Evolutionary conservation across 2,113 vertebrate species (phyloP).

Genomic region (Cyphomyrus plagiostoma): DNA sequence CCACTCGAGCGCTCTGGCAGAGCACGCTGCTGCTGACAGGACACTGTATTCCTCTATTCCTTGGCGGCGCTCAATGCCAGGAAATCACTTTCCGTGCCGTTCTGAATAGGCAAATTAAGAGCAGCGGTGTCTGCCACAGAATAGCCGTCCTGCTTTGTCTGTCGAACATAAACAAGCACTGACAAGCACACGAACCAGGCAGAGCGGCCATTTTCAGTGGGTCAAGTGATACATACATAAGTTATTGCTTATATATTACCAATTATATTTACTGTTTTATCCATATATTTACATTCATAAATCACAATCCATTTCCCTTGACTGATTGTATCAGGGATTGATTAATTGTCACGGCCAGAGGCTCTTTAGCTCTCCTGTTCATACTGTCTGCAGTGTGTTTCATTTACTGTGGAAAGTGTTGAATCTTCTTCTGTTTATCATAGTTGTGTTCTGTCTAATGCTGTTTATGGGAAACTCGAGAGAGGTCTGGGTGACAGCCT

Average conservation of each 20-base stretch:
- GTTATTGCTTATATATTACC: not conserved
- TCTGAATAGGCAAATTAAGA: not conserved
- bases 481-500: slow-evolving; percentile 43
- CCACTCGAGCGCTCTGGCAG: not conserved
- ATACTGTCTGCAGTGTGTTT: not conserved
- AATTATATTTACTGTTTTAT: not conserved
- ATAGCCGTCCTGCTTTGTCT: not conserved
- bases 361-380: not conserved
- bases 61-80: not conserved
- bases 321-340: not conserved
- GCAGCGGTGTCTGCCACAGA: not conserved
- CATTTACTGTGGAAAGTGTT: slow-evolving; percentile 11
- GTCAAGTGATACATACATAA: not conserved
- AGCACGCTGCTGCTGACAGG: not conserved
- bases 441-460: slow-evolving; percentile 44
- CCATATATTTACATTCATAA: not conserved
- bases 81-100: not conserved
- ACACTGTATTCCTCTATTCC: not conserved
- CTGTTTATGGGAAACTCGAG: not conserved
- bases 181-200: not conserved
- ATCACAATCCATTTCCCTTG: not conserved
- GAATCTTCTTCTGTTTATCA: slow-evolving; percentile 6
- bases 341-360: not conserved
- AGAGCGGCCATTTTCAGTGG: not conserved
- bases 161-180: not conserved